phyloP scores from a whole-genome alignment of 2,113 vertebrate genomes.

The Oryzias curvinotus region DNA sequence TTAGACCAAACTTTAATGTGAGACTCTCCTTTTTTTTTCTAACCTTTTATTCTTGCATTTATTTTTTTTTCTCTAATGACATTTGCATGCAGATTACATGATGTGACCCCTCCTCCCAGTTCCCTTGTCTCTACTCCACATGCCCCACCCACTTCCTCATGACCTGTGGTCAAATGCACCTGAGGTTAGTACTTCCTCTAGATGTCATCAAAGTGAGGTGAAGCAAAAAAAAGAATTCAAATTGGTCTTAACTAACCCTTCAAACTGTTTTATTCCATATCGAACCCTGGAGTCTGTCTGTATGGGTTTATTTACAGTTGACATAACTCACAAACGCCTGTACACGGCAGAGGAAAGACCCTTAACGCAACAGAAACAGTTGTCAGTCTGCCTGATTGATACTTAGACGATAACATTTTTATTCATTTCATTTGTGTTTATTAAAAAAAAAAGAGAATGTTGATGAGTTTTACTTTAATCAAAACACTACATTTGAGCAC shows the following conservation, averaged over 20 bases:
- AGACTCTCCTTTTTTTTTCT: conserved; percentile 5
- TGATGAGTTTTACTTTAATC: background rate
- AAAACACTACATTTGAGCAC: background rate
- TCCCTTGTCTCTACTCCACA: conserved; percentile 69
- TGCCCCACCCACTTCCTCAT: conserved; percentile 71
- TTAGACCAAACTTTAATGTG: background rate
- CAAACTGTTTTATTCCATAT: background rate
- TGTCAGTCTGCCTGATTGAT: conserved; percentile 19
- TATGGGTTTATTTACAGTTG: conserved; percentile 26
- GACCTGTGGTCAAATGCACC: conserved; percentile 58
- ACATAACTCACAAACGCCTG: conserved; percentile 24
- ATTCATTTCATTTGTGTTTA: conserved; percentile 21
- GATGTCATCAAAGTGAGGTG: background rate
- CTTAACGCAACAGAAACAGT: no score
- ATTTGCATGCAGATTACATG: conserved; percentile 65
- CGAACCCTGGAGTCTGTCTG: conserved; percentile 1
- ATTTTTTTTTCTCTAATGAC: conserved; percentile 28
- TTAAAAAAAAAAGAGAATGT: conserved; percentile 22
- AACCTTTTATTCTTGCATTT: conserved; percentile 5
- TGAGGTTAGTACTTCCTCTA: conserved; percentile 72
- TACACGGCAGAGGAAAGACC: conserved; percentile 30
- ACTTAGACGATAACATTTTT: conserved; percentile 7
- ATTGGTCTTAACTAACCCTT: conserved; percentile 1
- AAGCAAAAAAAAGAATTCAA: background rate
- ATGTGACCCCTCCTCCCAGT: conserved; percentile 62